phyloP scores from a whole-genome alignment of 2,888 invertebrate species.

The Melikaiella ostensackeni region DNA sequence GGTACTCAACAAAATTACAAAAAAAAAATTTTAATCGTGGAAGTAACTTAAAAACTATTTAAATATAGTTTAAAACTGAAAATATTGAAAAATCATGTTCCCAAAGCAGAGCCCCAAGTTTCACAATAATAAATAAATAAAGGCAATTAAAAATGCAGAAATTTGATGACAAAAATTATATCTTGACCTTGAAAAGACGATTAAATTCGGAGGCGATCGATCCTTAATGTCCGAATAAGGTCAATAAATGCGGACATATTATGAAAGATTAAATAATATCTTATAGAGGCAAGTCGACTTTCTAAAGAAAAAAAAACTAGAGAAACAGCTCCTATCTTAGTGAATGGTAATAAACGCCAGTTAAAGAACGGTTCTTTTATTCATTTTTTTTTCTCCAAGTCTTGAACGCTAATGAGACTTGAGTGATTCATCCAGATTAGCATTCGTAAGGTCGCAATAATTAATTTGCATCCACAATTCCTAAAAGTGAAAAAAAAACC shows the following conservation, averaged over 20 bases:
- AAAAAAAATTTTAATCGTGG: too few relatives aligned
- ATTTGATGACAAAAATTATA: slow-evolving; percentile 52
- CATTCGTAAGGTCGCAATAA: slow-evolving; percentile 16
- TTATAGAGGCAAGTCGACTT: slow-evolving; percentile 25
- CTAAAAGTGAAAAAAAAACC: neutral
- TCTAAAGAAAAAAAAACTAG: slow-evolving; percentile 35
- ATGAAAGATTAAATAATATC: slow-evolving; percentile 19
- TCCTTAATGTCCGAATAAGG: slow-evolving; percentile 9
- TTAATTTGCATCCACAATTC: slow-evolving; percentile 38
- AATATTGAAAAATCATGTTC: too few relatives aligned
- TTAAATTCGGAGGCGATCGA: slow-evolving; percentile 6
- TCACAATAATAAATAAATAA: neutral
- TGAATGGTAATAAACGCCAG: slow-evolving; percentile 8
- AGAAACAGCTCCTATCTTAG: slow-evolving; percentile 6
- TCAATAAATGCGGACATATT: neutral
- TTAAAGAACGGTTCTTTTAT: slow-evolving; percentile 25
- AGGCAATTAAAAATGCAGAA: neutral
- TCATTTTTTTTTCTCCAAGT: neutral
- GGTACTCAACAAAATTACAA: too few relatives aligned
- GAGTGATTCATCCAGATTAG: slow-evolving; percentile 18
- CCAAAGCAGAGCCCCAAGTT: too few relatives aligned
- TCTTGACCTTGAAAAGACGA: slow-evolving; percentile 41
- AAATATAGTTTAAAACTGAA: too few relatives aligned
- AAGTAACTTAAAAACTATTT: too few relatives aligned
- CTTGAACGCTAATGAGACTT: slow-evolving; percentile 20